Conservation (phyloP, 2,113 vertebrate species). For the Meriones unguiculatus region DNA sequence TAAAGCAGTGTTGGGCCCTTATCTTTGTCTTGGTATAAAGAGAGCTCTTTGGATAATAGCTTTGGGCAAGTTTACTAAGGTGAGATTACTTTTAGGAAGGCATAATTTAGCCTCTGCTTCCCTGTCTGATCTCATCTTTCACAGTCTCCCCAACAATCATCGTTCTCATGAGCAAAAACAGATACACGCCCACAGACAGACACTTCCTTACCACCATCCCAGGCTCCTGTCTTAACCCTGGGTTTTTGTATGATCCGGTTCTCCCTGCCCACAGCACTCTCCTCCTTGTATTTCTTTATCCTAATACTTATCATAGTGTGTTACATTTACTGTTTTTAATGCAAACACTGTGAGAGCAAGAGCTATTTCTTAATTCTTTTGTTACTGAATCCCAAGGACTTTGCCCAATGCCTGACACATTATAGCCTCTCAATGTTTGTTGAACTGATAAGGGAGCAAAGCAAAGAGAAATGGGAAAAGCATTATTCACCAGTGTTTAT, state of each 20-base stretch:
- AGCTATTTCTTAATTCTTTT: slow-evolving; percentile 10
- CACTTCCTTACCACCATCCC: neutral
- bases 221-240: slow-evolving; percentile 49
- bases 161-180: neutral
- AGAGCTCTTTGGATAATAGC: neutral
- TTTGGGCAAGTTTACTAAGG: neutral
- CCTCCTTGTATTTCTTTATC: neutral
- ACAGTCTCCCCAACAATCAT: neutral
- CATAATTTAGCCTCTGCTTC: neutral
- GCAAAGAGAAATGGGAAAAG: neutral
- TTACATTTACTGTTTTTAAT: neutral
- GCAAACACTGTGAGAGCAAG: neutral
- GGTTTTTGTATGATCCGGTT: neutral
- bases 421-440: neutral
- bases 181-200: neutral
- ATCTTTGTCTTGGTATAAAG: slow-evolving; percentile 26
- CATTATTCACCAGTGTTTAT: neutral
- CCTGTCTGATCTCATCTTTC: neutral
- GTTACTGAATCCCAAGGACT: neutral
- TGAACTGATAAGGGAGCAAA: neutral
- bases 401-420: neutral
- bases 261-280: neutral
- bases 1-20: neutral
- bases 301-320: neutral
- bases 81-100: neutral